Evolutionary conservation across 2,888 invertebrate genomes (phyloP).

Genomic region (Caenorhabditis doughertyi): DNA sequence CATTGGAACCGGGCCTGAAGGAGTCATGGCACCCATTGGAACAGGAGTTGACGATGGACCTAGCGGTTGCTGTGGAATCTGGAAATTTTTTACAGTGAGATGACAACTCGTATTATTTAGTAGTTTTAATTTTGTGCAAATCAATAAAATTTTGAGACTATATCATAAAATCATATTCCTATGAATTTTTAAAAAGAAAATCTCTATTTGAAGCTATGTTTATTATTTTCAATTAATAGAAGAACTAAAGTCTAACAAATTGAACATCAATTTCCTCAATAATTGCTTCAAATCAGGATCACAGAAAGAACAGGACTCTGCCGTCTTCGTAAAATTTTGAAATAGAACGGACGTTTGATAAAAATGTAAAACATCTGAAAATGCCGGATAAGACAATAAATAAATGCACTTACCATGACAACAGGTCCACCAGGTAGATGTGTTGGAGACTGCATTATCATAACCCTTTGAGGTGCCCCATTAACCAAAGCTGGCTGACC

Average conservation of each 20-base stretch:
- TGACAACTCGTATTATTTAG: no score
- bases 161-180: no score
- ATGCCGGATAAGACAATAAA: no score
- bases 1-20: conserved; percentile 32
- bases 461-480: conserved; percentile 23
- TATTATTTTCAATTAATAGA: no score
- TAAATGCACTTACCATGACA: conserved; percentile 36
- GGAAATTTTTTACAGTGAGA: no score
- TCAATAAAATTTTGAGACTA: no score
- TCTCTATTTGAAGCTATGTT: no score
- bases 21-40: conserved; percentile 30
- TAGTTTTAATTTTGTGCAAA: no score
- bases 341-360: background rate
- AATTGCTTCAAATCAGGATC: no score
- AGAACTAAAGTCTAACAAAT: background rate
- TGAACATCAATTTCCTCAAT: background rate
- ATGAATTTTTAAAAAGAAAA: no score
- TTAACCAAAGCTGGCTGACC: conserved; percentile 15
- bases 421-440: conserved; percentile 36
- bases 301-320: background rate
- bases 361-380: no score
- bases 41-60: conserved; percentile 24
- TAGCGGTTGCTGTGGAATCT: conserved; percentile 36
- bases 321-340: background rate
- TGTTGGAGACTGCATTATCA: conserved; percentile 58